These are phyloP conservation scores for Vulpes ferrilata DNA, from an alignment of 2,113 vertebrate genomes.

Conservation along the genomic window DNA sequence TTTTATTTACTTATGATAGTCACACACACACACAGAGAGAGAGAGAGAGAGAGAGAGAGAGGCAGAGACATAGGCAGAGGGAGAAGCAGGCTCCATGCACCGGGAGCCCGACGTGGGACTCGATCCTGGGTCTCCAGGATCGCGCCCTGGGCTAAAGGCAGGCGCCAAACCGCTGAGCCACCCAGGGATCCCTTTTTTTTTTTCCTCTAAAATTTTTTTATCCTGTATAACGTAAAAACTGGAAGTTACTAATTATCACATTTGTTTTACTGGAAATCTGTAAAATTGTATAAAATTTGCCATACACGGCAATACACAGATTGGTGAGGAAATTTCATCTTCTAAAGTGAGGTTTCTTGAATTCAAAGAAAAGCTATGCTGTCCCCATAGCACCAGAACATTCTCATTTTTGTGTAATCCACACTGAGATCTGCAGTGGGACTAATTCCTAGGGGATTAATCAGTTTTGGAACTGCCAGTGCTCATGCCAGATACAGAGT, in stretches of 20 bases:
- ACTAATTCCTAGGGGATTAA: constrained; percentile 67
- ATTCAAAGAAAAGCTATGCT: constrained; percentile 30
- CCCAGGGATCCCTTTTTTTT: too few species aligned
- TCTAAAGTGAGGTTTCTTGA: constrained; percentile 6
- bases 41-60: too few species aligned
- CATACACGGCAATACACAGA: neutral
- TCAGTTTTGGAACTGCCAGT: constrained; percentile 80
- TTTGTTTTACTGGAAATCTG: constrained; percentile 27
- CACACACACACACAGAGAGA: too few species aligned
- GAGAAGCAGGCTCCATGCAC: too few species aligned
- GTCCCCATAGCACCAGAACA: constrained; percentile 10
- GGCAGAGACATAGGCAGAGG: too few species aligned
- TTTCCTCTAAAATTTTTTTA: neutral
- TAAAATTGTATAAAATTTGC: neutral
- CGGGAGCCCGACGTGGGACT: too few species aligned
- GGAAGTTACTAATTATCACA: neutral
- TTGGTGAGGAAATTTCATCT: neutral
- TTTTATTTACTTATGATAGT: too few species aligned
- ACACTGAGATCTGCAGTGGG: neutral
- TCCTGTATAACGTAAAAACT: neutral
- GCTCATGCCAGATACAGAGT: constrained; percentile 86
- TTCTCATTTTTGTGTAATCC: neutral
- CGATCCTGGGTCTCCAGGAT: too few species aligned
- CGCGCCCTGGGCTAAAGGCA: too few species aligned
- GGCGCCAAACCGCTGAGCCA: too few species aligned